A percentile compares a stretch with the other conserved stretches of the same genome.
Conservation (phyloP, 2,113 vertebrate species). For the Platysteira castanea region DNA sequence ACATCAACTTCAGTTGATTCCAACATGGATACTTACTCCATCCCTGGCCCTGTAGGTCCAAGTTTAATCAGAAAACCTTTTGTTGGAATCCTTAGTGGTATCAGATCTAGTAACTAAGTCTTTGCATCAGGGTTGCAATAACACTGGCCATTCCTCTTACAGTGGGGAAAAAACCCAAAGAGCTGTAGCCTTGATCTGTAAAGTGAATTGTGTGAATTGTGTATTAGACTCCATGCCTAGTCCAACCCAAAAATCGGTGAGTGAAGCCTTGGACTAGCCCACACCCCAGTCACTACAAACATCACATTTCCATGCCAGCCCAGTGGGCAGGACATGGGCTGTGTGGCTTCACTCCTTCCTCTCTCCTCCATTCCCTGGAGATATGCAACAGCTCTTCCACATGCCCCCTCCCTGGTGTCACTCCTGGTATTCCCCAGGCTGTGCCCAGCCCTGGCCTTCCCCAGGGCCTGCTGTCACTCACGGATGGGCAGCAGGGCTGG, state of each 20-base stretch:
- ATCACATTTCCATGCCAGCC: not conserved
- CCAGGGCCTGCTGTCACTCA: accelerated
- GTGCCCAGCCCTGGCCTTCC: not conserved
- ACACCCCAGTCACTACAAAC: not conserved
- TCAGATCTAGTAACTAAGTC: not conserved
- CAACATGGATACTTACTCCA: not conserved
- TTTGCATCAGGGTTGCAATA: not conserved
- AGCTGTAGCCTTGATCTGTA: not conserved
- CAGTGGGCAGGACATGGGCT: accelerated
- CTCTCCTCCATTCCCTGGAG: not conserved
- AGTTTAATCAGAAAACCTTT: not conserved
- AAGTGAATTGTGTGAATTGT: not conserved
- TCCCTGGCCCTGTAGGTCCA: not conserved
- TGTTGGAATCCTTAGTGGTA: not conserved
- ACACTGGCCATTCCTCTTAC: not conserved
- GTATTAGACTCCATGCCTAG: not conserved
- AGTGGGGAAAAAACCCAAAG: not conserved
- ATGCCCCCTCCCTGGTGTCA: not conserved
- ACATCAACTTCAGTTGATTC: not conserved
- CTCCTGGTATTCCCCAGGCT: not conserved
- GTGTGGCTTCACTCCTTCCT: not conserved
- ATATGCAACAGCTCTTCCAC: accelerated
- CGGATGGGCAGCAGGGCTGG: accelerated
- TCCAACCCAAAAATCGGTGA: accelerated
- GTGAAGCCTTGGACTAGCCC: not conserved